These are phyloP conservation scores for Halesus radiatus DNA, from an alignment of 1,140 invertebrate species.

Conservation along the genomic window DNA sequence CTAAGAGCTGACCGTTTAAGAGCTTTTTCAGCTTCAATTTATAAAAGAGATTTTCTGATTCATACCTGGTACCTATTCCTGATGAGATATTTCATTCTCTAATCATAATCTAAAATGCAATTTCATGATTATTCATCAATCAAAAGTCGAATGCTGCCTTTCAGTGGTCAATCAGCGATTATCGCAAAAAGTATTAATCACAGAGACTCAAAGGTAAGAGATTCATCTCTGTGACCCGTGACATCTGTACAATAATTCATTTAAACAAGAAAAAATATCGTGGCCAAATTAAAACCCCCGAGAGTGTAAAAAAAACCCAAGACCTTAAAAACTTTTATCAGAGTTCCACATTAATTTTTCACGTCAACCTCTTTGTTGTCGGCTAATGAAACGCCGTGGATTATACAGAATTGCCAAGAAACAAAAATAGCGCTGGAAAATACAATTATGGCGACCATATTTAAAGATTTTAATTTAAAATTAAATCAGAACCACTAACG, in stretches of 20 bases:
- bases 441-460: background rate
- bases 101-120: too few relatives aligned
- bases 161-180: too few relatives aligned
- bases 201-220: background rate
- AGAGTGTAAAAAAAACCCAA: background rate
- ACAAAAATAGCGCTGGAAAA: slow-evolving; percentile 2
- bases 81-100: too few relatives aligned
- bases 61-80: too few relatives aligned
- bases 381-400: slow-evolving; percentile 35
- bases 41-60: too few relatives aligned
- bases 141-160: too few relatives aligned
- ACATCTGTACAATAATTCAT: too few relatives aligned
- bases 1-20: too few relatives aligned
- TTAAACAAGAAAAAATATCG: background rate
- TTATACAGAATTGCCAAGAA: background rate
- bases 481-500: too few relatives aligned
- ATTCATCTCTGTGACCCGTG: too few relatives aligned
- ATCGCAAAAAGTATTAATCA: background rate
- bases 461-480: background rate
- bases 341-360: slow-evolving; percentile 17
- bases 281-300: background rate
- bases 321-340: slow-evolving; percentile 39
- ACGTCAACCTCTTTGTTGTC: slow-evolving; percentile 22
- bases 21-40: too few relatives aligned
- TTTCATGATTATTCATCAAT: too few relatives aligned